Conservation (phyloP, 2,797 vertebrate species). For the Pseudotriccus pelzelni region DNA sequence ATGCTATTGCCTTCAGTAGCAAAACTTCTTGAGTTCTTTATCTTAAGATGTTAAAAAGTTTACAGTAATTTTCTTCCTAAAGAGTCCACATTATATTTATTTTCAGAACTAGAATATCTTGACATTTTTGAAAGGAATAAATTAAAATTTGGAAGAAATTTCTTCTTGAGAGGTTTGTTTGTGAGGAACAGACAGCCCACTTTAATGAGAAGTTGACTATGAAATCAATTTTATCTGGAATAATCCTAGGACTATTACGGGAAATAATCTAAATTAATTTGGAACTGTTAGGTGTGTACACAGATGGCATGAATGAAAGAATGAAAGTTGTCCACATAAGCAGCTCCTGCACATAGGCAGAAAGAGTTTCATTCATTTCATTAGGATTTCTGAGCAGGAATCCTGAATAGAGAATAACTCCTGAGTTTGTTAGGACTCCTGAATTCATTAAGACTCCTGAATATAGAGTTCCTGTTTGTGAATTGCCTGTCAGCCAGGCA, state of each 20-base stretch:
- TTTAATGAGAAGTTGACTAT: neutral
- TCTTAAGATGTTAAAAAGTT: neutral
- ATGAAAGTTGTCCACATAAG: neutral
- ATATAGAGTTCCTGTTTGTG: neutral
- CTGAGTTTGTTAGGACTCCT: neutral
- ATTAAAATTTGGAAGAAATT: neutral
- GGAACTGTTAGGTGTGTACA: slow-evolving; percentile 20
- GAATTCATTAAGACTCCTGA: neutral
- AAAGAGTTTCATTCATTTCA: slow-evolving; percentile 16
- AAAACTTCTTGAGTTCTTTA: neutral
- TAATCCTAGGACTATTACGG: neutral
- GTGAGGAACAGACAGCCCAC: neutral
- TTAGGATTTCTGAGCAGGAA: neutral
- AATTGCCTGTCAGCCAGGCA: neutral
- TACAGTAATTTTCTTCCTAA: neutral
- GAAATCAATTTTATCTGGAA: slow-evolving; percentile 1
- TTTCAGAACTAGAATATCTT: neutral
- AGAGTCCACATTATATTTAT: neutral
- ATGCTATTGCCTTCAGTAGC: neutral
- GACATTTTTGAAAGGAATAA: neutral
- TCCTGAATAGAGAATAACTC: neutral
- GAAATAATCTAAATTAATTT: slow-evolving; percentile 10
- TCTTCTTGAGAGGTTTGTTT: neutral
- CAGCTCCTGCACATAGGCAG: neutral
- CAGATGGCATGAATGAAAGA: slow-evolving; percentile 7